phyloP scores from a whole-genome alignment of 2,113 vertebrate genomes.

The Phylloscopus whistleri region DNA sequence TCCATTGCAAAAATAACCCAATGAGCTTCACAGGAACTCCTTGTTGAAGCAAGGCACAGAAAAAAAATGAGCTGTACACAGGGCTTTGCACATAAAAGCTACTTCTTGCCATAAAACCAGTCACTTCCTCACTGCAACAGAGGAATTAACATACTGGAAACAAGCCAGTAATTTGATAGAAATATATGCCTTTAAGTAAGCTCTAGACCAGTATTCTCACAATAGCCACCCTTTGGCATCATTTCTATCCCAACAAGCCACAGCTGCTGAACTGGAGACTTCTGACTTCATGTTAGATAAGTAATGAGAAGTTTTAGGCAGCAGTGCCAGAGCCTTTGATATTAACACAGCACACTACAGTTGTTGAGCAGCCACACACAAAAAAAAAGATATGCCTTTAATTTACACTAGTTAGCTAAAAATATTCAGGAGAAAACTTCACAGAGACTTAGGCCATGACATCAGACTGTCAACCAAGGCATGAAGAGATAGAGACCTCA shows the following conservation, averaged over 20 bases:
- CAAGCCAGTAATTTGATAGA: slow-evolving; percentile 16
- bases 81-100: slow-evolving; percentile 17
- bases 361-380: background rate
- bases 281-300: slow-evolving; percentile 21
- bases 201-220: background rate
- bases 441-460: background rate
- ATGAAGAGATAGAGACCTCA: background rate
- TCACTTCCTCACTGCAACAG: slow-evolving; percentile 12
- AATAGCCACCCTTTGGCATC: background rate
- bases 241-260: slow-evolving; percentile 16
- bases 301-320: background rate
- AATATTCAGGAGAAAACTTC: background rate
- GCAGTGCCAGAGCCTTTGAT: background rate
- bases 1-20: background rate
- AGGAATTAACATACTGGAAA: slow-evolving; percentile 45
- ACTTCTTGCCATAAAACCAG: slow-evolving; percentile 13
- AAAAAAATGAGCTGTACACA: background rate
- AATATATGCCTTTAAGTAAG: slow-evolving; percentile 1
- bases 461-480: background rate
- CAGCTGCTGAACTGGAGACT: slow-evolving; percentile 34
- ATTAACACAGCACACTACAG: background rate
- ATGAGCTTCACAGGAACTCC: background rate
- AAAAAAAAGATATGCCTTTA: background rate
- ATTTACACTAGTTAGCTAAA: background rate
- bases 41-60: background rate